Percentiles rank a stretch among this genome's conserved stretches.
Evolutionary conservation across 2,888 invertebrate species (phyloP).

Genomic region (Aplocera efformata): DNA sequence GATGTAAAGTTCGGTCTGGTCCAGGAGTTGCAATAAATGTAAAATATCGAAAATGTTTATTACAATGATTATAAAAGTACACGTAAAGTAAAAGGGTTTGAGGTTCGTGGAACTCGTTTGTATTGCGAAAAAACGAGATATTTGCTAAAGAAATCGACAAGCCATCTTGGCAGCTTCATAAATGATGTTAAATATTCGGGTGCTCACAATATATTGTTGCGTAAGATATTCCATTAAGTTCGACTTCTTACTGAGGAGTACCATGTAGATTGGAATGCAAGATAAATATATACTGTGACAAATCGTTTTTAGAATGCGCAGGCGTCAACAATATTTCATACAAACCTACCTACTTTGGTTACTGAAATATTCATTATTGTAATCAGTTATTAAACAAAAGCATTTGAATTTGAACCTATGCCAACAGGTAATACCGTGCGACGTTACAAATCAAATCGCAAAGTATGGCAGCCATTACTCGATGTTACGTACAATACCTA

Average conservation of each 20-base stretch:
- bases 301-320: slow-evolving; percentile 2
- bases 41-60: no score
- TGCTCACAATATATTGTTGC: no score
- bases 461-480: slow-evolving; percentile 38
- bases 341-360: not conserved
- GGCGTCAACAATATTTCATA: slow-evolving; percentile 4
- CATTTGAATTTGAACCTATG: slow-evolving; percentile 36
- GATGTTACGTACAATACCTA: slow-evolving; percentile 33
- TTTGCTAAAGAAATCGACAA: not conserved
- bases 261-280: no score
- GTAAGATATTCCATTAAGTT: no score
- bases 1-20: no score
- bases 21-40: no score
- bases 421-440: slow-evolving; percentile 35
- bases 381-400: slow-evolving; percentile 31
- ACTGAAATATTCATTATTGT: slow-evolving; percentile 23
- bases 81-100: slow-evolving; percentile 12
- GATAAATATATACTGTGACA: not conserved
- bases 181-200: no score
- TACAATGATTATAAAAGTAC: no score
- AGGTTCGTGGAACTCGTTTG: slow-evolving; percentile 12
- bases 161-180: no score
- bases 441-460: slow-evolving; percentile 38
- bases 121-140: slow-evolving; percentile 11
- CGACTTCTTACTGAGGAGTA: no score